Evolutionary conservation across 2,888 invertebrate species (phyloP).

Genomic region (Pyrocoelia pectoralis): DNA sequence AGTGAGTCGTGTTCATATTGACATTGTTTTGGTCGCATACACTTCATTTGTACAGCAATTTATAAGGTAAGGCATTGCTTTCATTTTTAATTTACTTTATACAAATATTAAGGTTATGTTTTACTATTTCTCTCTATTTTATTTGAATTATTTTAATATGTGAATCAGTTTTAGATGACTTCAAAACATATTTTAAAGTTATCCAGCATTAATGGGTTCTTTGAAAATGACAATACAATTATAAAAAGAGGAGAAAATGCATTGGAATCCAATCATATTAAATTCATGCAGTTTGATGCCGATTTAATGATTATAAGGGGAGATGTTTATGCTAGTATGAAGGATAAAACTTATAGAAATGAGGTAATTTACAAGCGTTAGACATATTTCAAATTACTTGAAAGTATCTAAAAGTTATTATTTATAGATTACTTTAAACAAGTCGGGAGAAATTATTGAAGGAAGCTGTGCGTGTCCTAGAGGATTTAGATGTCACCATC

Average conservation of each 20-base stretch:
- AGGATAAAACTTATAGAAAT: slow-evolving; percentile 7
- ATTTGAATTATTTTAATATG: background rate
- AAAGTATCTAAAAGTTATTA: too few species aligned
- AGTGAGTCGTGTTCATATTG: background rate
- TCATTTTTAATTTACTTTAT: background rate
- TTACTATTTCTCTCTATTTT: background rate
- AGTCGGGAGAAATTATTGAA: background rate
- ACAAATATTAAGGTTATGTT: background rate
- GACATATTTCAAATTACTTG: background rate
- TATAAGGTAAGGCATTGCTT: too few species aligned
- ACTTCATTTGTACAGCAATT: too few species aligned
- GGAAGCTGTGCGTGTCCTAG: background rate
- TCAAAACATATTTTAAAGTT: slow-evolving; percentile 2
- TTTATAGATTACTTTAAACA: slow-evolving; percentile 4
- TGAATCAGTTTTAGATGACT: slow-evolving; percentile 2
- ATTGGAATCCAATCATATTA: background rate
- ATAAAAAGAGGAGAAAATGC: slow-evolving; percentile 10
- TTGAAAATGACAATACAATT: slow-evolving; percentile 8
- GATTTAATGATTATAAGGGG: background rate
- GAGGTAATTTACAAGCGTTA: background rate
- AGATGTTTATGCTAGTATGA: slow-evolving; percentile 3
- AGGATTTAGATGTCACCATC: background rate
- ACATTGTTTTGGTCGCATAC: slow-evolving; percentile 18
- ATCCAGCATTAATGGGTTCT: slow-evolving; percentile 1
- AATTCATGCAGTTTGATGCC: slow-evolving; percentile 7